Evolutionary conservation across 92 coral and sea anemone species (phyloP), one percentile per base, ranked within the genome.

Genomic region (Plumapathes pennacea): DNA sequence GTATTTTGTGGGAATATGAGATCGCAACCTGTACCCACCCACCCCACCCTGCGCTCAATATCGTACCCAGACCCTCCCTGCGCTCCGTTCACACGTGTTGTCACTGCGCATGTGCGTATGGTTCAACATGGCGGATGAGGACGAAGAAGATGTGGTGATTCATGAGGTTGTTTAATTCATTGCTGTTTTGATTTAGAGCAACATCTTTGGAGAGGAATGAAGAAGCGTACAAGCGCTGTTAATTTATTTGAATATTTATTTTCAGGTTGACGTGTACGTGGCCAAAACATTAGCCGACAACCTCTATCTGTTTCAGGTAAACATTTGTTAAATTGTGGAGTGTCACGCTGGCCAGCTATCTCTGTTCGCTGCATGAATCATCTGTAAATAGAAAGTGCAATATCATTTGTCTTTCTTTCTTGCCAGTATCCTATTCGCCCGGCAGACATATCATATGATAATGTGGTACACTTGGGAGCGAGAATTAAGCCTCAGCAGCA

Each of bases 91-190:
- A n/a, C n/a, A n/a, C n/a, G n/a, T n/a, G n/a, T n/a, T n/a, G n/a
- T n/a, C n/a, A n/a, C n/a, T n/a, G n/a, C n/a, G n/a, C n/a, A n/a
- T n/a, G n/a, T n/a, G n/a, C n/a, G n/a, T n/a, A n/a, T n/a, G n/a
- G n/a, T n/a, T n/a, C n/a, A 85, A 90, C 38, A 90, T 90, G 97
- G 97, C 95, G 82, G 97, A 90, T 76, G 97, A 90, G 8, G 97
- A 90, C 2, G 97, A 90, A 3, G 95, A 86, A 14, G 97, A 90
- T 43, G 71, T 88, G 24, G 90, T 90, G 0, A 82, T 71, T 15
- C 74, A 70, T 4, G 97, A 90, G 95, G 97, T 90, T 43, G 59
- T 38, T 46, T 30, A 29, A 22, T 20, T 30, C 31, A 25, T 26
- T 14, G 13, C 5, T 25, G 23, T 8, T n/a, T n/a, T n/a, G n/a